phyloP scores from a whole-genome alignment of 2,113 vertebrate species.

The Grus americana region DNA sequence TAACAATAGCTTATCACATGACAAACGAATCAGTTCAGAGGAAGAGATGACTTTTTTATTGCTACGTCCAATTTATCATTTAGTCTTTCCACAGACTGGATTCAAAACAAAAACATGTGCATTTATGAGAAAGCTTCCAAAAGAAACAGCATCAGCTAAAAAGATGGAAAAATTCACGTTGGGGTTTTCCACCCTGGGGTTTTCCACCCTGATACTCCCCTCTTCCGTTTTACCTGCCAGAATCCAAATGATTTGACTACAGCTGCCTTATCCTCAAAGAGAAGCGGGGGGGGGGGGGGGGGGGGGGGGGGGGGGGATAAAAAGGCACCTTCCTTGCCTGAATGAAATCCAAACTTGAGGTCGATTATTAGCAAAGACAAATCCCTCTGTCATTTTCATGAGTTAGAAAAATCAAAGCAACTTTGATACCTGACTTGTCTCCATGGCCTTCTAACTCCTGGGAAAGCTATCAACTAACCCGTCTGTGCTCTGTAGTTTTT shows the following conservation, averaged over 20 bases:
- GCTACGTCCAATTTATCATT: background rate
- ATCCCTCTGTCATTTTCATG: background rate
- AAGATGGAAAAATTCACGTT: background rate
- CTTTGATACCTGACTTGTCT: slow-evolving; percentile 14
- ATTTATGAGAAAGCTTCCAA: background rate
- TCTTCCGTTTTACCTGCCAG: background rate
- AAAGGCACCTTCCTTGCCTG: background rate
- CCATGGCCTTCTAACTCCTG: background rate
- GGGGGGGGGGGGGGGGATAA: background rate
- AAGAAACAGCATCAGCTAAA: background rate
- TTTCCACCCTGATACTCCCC: background rate
- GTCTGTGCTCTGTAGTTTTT: background rate
- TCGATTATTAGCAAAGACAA: slow-evolving; percentile 15
- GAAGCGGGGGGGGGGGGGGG: background rate
- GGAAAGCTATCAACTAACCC: background rate
- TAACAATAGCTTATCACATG: background rate
- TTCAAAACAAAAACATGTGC: background rate
- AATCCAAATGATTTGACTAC: background rate
- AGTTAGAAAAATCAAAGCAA: slow-evolving; percentile 32
- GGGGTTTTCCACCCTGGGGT: background rate
- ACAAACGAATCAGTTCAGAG: background rate
- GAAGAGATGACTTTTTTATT: background rate
- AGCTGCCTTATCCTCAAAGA: background rate
- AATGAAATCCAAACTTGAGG: background rate
- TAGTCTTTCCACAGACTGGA: background rate